Evolutionary conservation across 2,113 vertebrate genomes (phyloP), one percentile per base, ranked within the genome.

Genomic region (Mungos mungo): DNA sequence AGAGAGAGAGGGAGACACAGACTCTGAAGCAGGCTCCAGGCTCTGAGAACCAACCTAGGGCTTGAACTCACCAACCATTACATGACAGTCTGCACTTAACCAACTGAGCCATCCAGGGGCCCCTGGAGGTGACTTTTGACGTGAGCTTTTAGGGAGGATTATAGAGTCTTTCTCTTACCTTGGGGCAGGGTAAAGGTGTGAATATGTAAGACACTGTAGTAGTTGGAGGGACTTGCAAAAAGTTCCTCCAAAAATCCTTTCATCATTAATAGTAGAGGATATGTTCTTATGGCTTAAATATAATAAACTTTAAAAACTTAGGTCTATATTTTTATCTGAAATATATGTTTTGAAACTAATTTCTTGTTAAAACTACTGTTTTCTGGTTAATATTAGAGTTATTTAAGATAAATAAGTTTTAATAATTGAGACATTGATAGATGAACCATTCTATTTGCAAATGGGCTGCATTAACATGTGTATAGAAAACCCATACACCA

Each of bases 391-490:
- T 71, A 79, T 60, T 68, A 45, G 9, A 80, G 66, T 88, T 69
- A 77, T 4, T 96, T 2, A 82, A 95, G 25, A 69, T 89, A 90
- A 65, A 90, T 74, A 83, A 79, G 47, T n/a, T 91, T 88, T 88
- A 47, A 14, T 65, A 76, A 82, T 76, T 68, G 85, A 88, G 96
- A 69, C 69, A 29, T 81, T 69, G 54, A 63, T 81, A 31, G 11
- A 38, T 89, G 27, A 88, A 77, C 89, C 31, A 90, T 88, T 97
- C 29, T 85, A 0, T 96, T 93, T 84, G 41, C 41, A 95, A 74
- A 72, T 87, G 13, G 45, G 8, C 54, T 41, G 93, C 69, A 54
- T 83, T 93, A 88, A 69, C 38, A 66, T 31, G 0, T 82, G 89
- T 18, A 86, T 72, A 79, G 31, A 88, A 85, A 87, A 54, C 45